Percentiles rank a stretch among this genome's conserved stretches.
Evolutionary conservation across 2,888 invertebrate species (phyloP).

Genomic region (Nysson spinosus): DNA sequence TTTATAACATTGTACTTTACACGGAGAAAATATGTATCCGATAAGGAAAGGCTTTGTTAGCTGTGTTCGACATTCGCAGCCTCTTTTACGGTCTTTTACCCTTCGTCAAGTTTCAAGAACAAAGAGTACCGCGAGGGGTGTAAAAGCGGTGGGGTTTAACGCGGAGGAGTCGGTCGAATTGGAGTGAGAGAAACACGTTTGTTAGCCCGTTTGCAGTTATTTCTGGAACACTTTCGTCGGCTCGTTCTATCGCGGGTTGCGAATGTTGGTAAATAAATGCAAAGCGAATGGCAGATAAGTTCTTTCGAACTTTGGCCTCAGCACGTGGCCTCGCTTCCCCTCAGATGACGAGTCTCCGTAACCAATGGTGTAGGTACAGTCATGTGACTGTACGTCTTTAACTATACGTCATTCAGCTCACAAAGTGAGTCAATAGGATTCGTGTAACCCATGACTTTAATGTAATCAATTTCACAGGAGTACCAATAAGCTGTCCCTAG

Average conservation of each 20-base stretch:
- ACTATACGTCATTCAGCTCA: slow-evolving; percentile 25
- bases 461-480: slow-evolving; percentile 34
- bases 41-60: no score
- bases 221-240: slow-evolving; percentile 10
- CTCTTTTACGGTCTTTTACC: no score
- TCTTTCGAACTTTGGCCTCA: slow-evolving; percentile 41
- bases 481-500: slow-evolving; percentile 1
- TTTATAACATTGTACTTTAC: no score
- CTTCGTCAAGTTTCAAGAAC: no score
- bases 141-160: not conserved
- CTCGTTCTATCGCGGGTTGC: not conserved
- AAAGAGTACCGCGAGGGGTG: not conserved
- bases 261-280: slow-evolving; percentile 54
- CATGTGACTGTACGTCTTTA: slow-evolving; percentile 5
- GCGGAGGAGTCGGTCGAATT: not conserved
- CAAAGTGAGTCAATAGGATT: slow-evolving; percentile 31
- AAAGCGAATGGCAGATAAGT: slow-evolving; percentile 37
- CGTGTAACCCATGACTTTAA: slow-evolving; percentile 20
- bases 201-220: slow-evolving; percentile 17
- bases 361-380: not conserved
- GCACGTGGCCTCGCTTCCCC: slow-evolving; percentile 18
- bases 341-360: not conserved
- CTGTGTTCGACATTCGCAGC: no score
- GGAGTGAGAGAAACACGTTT: slow-evolving; percentile 12
- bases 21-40: no score